Conservation (phyloP, 2,888 invertebrate genomes). For the Eurytoma californica region DNA sequence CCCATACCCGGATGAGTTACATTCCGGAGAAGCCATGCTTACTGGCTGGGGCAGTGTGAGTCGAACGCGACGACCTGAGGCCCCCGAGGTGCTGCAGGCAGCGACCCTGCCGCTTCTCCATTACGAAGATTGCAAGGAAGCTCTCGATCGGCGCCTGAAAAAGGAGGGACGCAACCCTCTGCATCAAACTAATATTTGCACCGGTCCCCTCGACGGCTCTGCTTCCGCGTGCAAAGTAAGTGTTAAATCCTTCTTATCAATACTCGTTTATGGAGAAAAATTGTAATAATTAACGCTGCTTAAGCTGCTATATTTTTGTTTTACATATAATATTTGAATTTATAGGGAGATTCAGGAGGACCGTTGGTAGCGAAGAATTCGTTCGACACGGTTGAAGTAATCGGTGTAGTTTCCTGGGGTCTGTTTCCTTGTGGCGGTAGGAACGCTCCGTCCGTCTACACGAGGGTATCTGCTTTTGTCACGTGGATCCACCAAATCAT, state of each 20-base stretch:
- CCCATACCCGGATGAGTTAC: conserved; percentile 59
- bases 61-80: conserved; percentile 57
- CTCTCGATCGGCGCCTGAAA: conserved; percentile 59
- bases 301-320: too few species aligned
- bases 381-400: conserved; percentile 65
- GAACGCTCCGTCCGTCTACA: conserved; percentile 72
- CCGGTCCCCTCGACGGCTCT: conserved; percentile 73
- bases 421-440: conserved; percentile 69
- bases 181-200: conserved; percentile 74
- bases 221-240: conserved; percentile 74
- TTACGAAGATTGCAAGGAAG: conserved; percentile 61
- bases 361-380: conserved; percentile 66
- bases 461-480: conserved; percentile 69
- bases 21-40: conserved; percentile 59
- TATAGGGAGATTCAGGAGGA: conserved; percentile 73
- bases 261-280: background rate
- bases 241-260: background rate
- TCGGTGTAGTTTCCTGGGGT: conserved; percentile 74
- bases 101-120: conserved; percentile 63
- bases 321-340: conserved; percentile 28
- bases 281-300: too few species aligned
- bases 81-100: conserved; percentile 61
- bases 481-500: conserved; percentile 67
- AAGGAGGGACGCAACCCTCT: conserved; percentile 63
- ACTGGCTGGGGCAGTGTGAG: conserved; percentile 65